Conservation (phyloP, 2,797 vertebrate genomes). For the Danio tinwini region DNA sequence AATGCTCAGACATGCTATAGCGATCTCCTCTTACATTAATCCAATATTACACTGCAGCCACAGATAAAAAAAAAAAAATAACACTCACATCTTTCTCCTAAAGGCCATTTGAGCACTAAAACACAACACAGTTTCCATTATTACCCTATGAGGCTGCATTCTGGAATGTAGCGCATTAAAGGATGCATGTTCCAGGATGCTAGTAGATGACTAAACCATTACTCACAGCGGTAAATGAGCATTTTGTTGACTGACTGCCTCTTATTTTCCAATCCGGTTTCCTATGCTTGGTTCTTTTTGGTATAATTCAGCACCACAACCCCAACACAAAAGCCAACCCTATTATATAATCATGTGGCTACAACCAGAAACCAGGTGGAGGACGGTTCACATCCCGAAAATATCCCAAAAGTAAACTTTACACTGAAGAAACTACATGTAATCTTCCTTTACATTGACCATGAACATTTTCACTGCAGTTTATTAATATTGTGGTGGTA, state of each 20-base stretch:
- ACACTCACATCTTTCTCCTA: not conserved
- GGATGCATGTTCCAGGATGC: conserved; percentile 32
- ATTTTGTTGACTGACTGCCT: conserved; percentile 17
- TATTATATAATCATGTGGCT: conserved; percentile 35
- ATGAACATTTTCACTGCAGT: not conserved
- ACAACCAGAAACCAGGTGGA: conserved; percentile 34
- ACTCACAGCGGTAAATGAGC: conserved; percentile 38
- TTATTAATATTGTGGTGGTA: not conserved
- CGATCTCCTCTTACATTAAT: conserved; percentile 19
- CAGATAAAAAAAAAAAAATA: conserved; percentile 8
- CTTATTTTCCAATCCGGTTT: conserved; percentile 53
- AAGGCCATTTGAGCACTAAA: conserved; percentile 12
- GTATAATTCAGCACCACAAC: conserved; percentile 2
- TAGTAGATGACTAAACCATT: conserved; percentile 40
- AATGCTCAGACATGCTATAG: conserved; percentile 3
- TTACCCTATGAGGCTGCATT: not conserved
- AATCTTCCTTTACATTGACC: conserved; percentile 2
- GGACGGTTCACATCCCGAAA: conserved; percentile 48
- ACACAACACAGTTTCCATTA: conserved; percentile 4
- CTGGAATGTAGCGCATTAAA: conserved; percentile 24
- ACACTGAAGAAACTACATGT: not conserved
- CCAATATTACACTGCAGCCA: conserved; percentile 7
- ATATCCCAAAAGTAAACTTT: conserved; percentile 33
- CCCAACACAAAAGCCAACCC: conserved; percentile 48
- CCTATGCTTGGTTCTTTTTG: conserved; percentile 44